Evolutionary conservation across 2,113 vertebrate species (phyloP), one percentile per base, ranked within the genome.

Genomic region (Triplophysa tibetana): DNA sequence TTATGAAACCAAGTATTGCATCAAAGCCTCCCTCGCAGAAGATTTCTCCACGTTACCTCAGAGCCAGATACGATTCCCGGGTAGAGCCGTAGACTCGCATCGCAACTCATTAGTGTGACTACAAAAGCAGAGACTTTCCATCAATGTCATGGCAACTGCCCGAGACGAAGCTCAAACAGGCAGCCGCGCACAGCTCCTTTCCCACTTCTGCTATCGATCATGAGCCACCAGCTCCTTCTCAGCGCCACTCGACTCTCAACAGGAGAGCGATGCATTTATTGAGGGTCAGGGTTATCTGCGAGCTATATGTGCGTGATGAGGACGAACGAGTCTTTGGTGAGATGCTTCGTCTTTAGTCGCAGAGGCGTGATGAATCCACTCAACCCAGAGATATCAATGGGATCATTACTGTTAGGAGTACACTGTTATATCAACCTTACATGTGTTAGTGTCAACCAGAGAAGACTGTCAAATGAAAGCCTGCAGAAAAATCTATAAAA

Each of bases 271-370:
- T 26, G 33, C 63, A 16, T 82, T 77, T 82, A 75, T 66, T 73
- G 77, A 77, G 41, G 66, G 50, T 72, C 56, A 80, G 63, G 78
- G 78, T 80, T 77, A 77, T 80, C 73, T 52, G 52, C 17, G 75
- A 78, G 69, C 56, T 58, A 58, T 72, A 78, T 50, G 63, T 33
- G 60, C 50, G 19, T 82, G 72, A 70, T 83, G 72, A 70, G 80
- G 64, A 70, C 24, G 12, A 65, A 63, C 73, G 38, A 70, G 17
- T 72, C 74, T 21, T 82, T 11, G 12, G 14, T 13, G 65, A 64
- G 33, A 21, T 10, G 2, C 48, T 14, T 26, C 12, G 45, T 70
- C 65, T 69, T 56, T 79, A n/a, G 23, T 52, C 41, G 41, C 10
- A 48, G 72, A 45, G 38, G 58, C 12, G 23, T 43, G 56, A 62